Evolutionary conservation across 2,888 invertebrate species (phyloP), one percentile per base, ranked within the genome.

Genomic region (Metacarcinus magister): DNA sequence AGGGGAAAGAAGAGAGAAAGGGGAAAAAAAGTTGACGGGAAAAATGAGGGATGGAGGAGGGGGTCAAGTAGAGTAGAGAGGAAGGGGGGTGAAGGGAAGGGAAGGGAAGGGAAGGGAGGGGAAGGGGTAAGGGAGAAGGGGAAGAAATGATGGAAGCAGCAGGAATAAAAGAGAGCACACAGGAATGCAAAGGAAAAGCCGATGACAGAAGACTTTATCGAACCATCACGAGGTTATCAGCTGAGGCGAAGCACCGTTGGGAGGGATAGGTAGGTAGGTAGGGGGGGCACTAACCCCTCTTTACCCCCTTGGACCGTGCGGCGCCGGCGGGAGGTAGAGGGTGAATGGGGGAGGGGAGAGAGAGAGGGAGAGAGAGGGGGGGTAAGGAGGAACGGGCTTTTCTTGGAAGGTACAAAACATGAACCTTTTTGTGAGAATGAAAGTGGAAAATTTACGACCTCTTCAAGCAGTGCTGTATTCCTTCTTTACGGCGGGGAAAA

Each of bases 171-270:
- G 67, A 23, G 67, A 67, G 48, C 10, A 54, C 67, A 67, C n/a
- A 67, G 67, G 67, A 67, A 67, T 67, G 67, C 67, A 67, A 67
- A 67, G 67, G 67, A n/a, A 67, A 67, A 67, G 67, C 67, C 67
- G 67, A 67, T 67, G 67, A 67, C 67, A 67, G 67, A 67, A 23
- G 23, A 67, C 67, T 67, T 67, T 67, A 67, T 67, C 67, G 67
- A 4, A n/a, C 67, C 67, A 67, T 67, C 67, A 23, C n/a, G n/a
- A 67, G n/a, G 67, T n/a, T 67, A 67, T 67, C 67, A 67, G 67
- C 67, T 67, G 67, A 67, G 67, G 67, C 67, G 23, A 67, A 67
- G 67, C 67, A 67, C 67, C 67, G n/a, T 19, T 5, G 23, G 67
- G 67, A 16, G 60, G 60, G 19, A 19, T 2, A 13, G 60, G 48